Conservation (phyloP, 1,140 invertebrate genomes). For the Cyclina sinensis region DNA sequence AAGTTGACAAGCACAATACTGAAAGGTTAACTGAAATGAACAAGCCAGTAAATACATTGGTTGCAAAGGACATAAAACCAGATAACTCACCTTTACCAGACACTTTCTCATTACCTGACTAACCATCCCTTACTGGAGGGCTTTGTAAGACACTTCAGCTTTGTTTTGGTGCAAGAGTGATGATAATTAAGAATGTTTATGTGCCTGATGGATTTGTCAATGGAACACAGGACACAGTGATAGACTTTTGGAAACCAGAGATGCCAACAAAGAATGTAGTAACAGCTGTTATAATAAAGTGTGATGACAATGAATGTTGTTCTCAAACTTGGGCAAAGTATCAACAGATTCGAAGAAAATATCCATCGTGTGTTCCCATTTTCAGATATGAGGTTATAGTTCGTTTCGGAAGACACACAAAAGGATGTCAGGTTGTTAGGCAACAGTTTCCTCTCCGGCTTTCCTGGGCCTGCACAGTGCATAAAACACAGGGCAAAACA, state of each 20-base stretch:
- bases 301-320: conserved; percentile 12
- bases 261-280: too few relatives aligned
- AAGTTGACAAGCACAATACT: conserved; percentile 24
- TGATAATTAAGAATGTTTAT: conserved; percentile 39
- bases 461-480: conserved; percentile 25
- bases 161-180: conserved; percentile 23
- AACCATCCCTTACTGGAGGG: conserved; percentile 10
- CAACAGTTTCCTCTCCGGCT: conserved; percentile 41
- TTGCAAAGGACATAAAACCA: conserved; percentile 32
- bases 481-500: conserved; percentile 38
- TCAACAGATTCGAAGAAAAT: conserved; percentile 27
- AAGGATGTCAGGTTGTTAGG: not conserved
- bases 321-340: conserved; percentile 8
- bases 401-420: not conserved
- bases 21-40: not conserved
- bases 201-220: conserved; percentile 25
- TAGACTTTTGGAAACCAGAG: conserved; percentile 33
- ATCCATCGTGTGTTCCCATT: not conserved
- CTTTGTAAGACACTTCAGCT: not conserved
- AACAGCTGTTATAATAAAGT: conserved; percentile 20
- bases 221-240: conserved; percentile 25
- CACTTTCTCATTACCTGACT: not conserved
- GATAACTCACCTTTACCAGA: not conserved
- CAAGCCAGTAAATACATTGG: not conserved
- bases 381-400: conserved; percentile 52